These are phyloP conservation scores for Tetragonisca angustula DNA, from an alignment of 2,888 invertebrate species.

Conservation along the genomic window DNA sequence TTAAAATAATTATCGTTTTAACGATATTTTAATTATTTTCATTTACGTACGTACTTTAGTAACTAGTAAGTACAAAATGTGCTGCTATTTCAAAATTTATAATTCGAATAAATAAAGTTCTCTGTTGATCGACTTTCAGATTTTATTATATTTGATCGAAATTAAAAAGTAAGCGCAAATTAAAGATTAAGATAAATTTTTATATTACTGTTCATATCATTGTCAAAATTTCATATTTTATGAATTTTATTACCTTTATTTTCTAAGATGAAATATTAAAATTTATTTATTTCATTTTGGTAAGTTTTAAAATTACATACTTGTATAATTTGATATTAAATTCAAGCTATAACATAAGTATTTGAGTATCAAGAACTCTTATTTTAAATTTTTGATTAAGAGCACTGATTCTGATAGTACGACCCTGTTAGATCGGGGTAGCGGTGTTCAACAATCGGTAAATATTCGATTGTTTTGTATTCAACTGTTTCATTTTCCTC, in stretches of 20 bases:
- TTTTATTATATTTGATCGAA: background rate
- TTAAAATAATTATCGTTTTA: no score
- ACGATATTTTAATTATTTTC: no score
- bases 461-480: conserved; percentile 42
- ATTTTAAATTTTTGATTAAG: background rate
- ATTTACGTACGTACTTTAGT: no score
- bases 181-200: no score
- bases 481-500: conserved; percentile 40
- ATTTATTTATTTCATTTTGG: background rate
- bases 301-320: background rate
- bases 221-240: no score
- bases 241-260: no score
- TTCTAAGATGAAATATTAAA: conserved; percentile 3
- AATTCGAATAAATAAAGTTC: background rate
- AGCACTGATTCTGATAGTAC: conserved; percentile 12
- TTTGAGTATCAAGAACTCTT: background rate
- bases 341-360: background rate
- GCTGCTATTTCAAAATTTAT: background rate
- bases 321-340: background rate
- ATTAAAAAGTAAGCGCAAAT: background rate
- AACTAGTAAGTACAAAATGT: no score
- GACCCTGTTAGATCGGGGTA: conserved; percentile 34
- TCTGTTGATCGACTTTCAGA: background rate
- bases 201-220: no score
- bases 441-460: conserved; percentile 34